phyloP scores from a whole-genome alignment of 2,888 invertebrate genomes.

The Brachycybe producta region DNA sequence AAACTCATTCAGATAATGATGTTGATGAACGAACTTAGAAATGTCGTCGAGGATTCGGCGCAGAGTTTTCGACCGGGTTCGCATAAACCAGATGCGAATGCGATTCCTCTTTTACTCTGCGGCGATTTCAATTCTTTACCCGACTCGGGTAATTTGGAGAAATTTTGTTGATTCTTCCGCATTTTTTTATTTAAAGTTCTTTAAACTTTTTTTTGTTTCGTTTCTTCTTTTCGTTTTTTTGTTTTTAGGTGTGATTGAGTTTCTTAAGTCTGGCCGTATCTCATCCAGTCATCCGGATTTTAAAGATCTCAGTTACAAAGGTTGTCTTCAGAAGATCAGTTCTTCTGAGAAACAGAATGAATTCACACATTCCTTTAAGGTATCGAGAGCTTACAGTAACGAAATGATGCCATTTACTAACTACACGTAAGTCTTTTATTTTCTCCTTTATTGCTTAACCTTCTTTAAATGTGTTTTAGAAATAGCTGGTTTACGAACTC shows the following conservation, averaged over 20 bases:
- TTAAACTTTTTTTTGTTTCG: neutral
- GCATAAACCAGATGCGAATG: slow-evolving; percentile 47
- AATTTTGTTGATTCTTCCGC: neutral
- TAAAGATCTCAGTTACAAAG: slow-evolving; percentile 86
- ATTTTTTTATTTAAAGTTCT: neutral
- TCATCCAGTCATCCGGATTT: slow-evolving; percentile 88
- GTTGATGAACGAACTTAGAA: slow-evolving; percentile 84
- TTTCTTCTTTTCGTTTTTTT: neutral
- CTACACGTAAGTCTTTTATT: slow-evolving; percentile 68
- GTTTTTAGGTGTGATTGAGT: slow-evolving; percentile 79
- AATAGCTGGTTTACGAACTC: too few relatives aligned
- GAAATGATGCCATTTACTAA: slow-evolving; percentile 97
- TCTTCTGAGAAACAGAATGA: slow-evolving; percentile 24
- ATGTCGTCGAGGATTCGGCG: slow-evolving; percentile 73
- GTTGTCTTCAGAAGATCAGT: slow-evolving; percentile 69
- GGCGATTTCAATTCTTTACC: slow-evolving; percentile 98
- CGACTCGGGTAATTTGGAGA: slow-evolving; percentile 56
- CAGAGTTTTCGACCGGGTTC: slow-evolving; percentile 56
- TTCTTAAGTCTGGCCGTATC: slow-evolving; percentile 78
- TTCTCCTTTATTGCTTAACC: neutral
- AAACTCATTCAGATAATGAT: slow-evolving; percentile 99
- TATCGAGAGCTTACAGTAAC: slow-evolving; percentile 87
- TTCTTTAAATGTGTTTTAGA: slow-evolving; percentile 26
- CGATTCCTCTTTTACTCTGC: slow-evolving; percentile 83
- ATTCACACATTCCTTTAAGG: slow-evolving; percentile 89